Conservation (phyloP, 2,888 invertebrate genomes). For the Lymantria dispar region DNA sequence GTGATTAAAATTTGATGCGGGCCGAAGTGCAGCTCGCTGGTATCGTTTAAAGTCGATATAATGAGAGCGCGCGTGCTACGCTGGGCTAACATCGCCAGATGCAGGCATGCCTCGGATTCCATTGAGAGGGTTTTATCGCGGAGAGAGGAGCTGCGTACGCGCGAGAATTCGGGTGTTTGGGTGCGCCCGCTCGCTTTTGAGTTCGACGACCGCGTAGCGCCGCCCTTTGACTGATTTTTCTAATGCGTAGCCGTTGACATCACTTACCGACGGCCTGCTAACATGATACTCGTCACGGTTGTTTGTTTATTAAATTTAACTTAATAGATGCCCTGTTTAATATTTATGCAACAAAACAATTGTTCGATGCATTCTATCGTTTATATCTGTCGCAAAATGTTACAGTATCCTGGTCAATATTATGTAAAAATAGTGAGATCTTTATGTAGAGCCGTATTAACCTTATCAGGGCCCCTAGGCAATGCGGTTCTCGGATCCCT, state of each 20-base stretch:
- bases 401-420: no score
- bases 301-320: neutral
- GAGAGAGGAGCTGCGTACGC: constrained; percentile 62
- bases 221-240: constrained; percentile 53
- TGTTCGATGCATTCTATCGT: neutral
- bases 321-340: neutral
- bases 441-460: no score
- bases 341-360: neutral
- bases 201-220: constrained; percentile 54
- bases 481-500: no score
- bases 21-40: constrained; percentile 16
- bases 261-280: neutral
- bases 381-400: neutral
- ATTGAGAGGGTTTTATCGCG: constrained; percentile 55
- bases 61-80: constrained; percentile 45
- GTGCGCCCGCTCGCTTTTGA: constrained; percentile 45
- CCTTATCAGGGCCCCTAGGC: no score
- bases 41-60: constrained; percentile 30
- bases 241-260: constrained; percentile 30
- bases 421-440: no score
- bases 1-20: constrained; percentile 14
- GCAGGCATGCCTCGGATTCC: constrained; percentile 57
- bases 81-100: constrained; percentile 42
- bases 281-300: neutral
- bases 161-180: constrained; percentile 70